Percentiles rank a stretch among this genome's conserved stretches.
Conservation (phyloP, 2,888 invertebrate species). For the Resseliella maxima region DNA sequence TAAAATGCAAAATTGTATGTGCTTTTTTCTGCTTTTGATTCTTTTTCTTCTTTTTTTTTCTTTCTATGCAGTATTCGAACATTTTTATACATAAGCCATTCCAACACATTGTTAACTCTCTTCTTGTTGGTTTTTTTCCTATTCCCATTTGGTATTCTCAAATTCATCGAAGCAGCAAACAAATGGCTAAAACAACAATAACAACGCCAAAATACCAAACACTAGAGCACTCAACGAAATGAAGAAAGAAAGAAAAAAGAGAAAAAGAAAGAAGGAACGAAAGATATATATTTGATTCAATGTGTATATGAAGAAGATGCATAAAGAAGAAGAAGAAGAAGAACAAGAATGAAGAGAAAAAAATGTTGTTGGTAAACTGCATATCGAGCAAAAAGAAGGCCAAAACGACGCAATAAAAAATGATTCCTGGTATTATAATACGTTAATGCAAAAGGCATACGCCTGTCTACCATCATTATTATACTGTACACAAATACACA, state of each 20-base stretch:
- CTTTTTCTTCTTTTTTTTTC: no score
- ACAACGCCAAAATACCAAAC: conserved; percentile 6
- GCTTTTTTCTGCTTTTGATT: no score
- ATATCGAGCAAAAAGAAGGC: conserved; percentile 45
- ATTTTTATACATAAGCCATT: neutral
- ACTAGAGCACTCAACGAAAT: conserved; percentile 3
- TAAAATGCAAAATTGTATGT: conserved; percentile 16
- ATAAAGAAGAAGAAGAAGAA: neutral
- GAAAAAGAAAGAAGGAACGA: neutral
- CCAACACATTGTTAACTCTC: neutral
- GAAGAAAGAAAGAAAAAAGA: conserved; percentile 1
- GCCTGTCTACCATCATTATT: conserved; percentile 47
- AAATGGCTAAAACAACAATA: conserved; percentile 13
- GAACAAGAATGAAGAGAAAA: neutral
- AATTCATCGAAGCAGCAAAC: conserved; percentile 49
- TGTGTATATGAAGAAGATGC: neutral
- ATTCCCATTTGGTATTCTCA: conserved; percentile 40
- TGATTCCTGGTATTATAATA: conserved; percentile 53
- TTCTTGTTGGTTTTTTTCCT: neutral
- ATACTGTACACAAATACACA: neutral
- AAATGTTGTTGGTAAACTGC: neutral
- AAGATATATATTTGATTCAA: neutral
- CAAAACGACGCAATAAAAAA: conserved; percentile 51
- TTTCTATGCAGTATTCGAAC: neutral
- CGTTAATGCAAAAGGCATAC: conserved; percentile 38